Evolutionary conservation across 1,140 invertebrate species (phyloP), one percentile per base, ranked within the genome.

Genomic region (Drosophila navojoa): DNA sequence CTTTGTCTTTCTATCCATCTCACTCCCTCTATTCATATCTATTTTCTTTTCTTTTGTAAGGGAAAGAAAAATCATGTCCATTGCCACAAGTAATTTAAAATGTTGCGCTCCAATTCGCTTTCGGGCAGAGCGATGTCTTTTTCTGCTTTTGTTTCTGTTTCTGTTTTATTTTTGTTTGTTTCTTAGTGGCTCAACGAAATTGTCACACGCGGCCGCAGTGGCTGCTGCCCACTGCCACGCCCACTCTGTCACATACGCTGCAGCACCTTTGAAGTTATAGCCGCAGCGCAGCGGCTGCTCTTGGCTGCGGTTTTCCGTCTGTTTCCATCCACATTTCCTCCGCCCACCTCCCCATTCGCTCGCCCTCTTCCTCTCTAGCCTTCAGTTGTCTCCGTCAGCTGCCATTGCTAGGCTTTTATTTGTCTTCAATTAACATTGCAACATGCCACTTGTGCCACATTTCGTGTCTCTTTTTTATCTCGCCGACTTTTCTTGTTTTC

Each of bases 361-460:
- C 22, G 29, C 22, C 15, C 38, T 52, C 16, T 50, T 35, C 16
- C 9, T 42, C 16, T 16, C 13, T 44, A 6, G 6, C 42, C 16
- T 5, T 15, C 32, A 32, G 32, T 16, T 44, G 6, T 44, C 42
- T 44, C 42, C 2, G n/a, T 16, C 42, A n/a, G 10, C 13, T n/a
- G 11, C 38, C 62, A 42, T 29, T 19, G 40, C 61, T 66, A 55
- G 49, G 62, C 69, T 76, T 67, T 66, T 76, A 76, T 76, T 76
- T 76, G 71, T 73, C 70, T 76, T 76, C 74, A 76, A 76, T 76
- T 76, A 76, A 76, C 74, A 76, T 73, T 76, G 74, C 74, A 76
- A 76, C 74, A 73, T 76, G 74, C 61, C 70, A 76, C 74, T 76
- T 73, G 74, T 76, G 63, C 61, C 70, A 73, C 53, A 54, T 54